A percentile compares a stretch with the other conserved stretches of the same genome.
These are phyloP conservation scores for Meiosimyza platycephala DNA, from an alignment of 2,888 invertebrate species.

Conservation along the genomic window DNA sequence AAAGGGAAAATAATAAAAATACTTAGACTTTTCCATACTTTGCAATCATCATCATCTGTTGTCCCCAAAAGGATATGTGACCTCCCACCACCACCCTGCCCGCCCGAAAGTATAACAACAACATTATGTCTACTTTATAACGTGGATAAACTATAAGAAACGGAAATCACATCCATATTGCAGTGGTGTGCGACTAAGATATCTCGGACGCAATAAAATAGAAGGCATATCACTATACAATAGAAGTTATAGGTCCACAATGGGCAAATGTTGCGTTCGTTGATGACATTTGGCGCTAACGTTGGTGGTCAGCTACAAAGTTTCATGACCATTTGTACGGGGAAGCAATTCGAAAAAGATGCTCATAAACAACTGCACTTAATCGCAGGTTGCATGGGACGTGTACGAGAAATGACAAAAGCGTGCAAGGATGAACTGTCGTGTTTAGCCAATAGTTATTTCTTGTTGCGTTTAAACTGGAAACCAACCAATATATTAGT, in stretches of 20 bases:
- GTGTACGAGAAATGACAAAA: constrained; percentile 11
- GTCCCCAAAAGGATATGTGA: constrained; percentile 18
- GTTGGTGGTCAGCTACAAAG: background rate
- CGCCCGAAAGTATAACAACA: constrained; percentile 56
- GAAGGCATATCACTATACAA: background rate
- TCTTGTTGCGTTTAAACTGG: too few species aligned
- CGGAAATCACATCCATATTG: constrained; percentile 44
- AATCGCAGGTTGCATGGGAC: constrained; percentile 6
- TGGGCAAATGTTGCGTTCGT: background rate
- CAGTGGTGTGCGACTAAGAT: background rate
- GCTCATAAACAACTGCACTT: constrained; percentile 23
- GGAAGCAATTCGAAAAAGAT: background rate
- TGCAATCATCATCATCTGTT: constrained; percentile 23
- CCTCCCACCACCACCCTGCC: too few species aligned
- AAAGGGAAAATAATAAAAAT: constrained; percentile 32
- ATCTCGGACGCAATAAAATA: constrained; percentile 16
- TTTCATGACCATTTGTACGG: background rate
- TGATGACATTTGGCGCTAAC: background rate
- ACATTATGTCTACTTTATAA: constrained; percentile 65
- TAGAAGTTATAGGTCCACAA: constrained; percentile 10
- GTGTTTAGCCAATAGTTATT: too few species aligned
- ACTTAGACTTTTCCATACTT: background rate
- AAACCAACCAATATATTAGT: too few species aligned
- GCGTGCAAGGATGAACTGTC: background rate
- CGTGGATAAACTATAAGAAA: constrained; percentile 58